Conservation (phyloP, 2,888 invertebrate species). For the Acleris emargana region DNA sequence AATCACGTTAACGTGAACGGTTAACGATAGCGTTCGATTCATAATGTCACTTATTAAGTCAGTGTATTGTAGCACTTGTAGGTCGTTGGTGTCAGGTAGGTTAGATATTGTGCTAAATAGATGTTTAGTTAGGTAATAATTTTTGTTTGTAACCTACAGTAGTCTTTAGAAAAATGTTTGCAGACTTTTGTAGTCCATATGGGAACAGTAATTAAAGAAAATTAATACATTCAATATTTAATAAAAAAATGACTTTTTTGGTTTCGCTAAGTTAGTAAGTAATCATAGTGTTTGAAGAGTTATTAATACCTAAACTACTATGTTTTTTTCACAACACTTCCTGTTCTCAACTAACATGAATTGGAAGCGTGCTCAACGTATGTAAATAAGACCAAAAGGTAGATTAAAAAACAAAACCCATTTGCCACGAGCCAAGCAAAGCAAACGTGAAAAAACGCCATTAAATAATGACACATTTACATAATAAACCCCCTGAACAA, state of each 20-base stretch:
- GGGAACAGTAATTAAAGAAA: no score
- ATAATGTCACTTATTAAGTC: not conserved
- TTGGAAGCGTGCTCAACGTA: constrained; percentile 24
- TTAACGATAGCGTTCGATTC: constrained; percentile 9
- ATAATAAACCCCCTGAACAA: constrained; percentile 77
- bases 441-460: constrained; percentile 70
- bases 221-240: no score
- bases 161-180: no score
- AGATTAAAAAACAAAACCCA: constrained; percentile 58
- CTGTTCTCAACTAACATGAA: constrained; percentile 14
- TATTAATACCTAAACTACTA: no score
- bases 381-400: constrained; percentile 29
- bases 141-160: no score
- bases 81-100: no score
- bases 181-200: no score
- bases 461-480: constrained; percentile 72
- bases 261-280: no score
- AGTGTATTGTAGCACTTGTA: not conserved
- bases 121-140: no score
- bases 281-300: no score
- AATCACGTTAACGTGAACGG: constrained; percentile 42
- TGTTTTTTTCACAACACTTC: constrained; percentile 3
- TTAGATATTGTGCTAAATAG: no score
- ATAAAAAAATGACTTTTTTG: no score
- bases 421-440: constrained; percentile 76